These are phyloP conservation scores for Labeo rohita DNA, from an alignment of 2,113 vertebrate genomes.

Conservation along the genomic window DNA sequence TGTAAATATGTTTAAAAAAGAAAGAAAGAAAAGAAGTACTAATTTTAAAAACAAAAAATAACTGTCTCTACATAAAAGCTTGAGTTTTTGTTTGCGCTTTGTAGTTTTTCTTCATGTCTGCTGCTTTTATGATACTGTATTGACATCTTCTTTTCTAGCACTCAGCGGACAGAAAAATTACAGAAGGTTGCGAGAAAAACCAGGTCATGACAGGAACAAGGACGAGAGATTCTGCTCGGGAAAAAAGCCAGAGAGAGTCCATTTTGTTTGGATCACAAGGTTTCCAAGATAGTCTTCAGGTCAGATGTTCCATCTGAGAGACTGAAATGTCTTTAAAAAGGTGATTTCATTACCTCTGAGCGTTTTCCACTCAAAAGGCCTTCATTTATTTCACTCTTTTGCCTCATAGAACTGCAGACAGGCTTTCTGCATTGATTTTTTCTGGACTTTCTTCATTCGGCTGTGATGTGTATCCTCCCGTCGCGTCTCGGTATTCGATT, in stretches of 20 bases:
- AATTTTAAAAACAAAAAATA: neutral
- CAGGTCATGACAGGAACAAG: constrained; percentile 66
- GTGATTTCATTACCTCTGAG: neutral
- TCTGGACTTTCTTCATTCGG: neutral
- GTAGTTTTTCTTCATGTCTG: constrained; percentile 1
- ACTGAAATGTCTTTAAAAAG: neutral
- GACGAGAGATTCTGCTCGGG: constrained; percentile 49
- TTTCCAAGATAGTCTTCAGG: neutral
- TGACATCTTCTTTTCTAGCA: constrained; percentile 1
- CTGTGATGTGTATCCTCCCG: constrained; percentile 39
- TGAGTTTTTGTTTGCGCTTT: neutral
- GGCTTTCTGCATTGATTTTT: constrained; percentile 16
- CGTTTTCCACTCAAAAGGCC: neutral
- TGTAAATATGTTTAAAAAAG: no score
- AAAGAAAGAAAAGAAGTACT: neutral
- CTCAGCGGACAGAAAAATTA: constrained; percentile 58
- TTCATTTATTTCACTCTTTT: constrained; percentile 20
- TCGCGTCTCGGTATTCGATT: constrained; percentile 28
- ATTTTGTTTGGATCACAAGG: neutral
- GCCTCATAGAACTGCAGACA: neutral
- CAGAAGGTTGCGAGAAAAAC: constrained; percentile 50
- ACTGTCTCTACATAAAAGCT: neutral
- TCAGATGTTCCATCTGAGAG: constrained; percentile 12
- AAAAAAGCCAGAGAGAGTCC: neutral
- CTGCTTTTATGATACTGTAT: neutral